Evolutionary conservation across 2,797 vertebrate species (phyloP), one percentile per base, ranked within the genome.

Genomic region (Peromyscus attwateri): DNA sequence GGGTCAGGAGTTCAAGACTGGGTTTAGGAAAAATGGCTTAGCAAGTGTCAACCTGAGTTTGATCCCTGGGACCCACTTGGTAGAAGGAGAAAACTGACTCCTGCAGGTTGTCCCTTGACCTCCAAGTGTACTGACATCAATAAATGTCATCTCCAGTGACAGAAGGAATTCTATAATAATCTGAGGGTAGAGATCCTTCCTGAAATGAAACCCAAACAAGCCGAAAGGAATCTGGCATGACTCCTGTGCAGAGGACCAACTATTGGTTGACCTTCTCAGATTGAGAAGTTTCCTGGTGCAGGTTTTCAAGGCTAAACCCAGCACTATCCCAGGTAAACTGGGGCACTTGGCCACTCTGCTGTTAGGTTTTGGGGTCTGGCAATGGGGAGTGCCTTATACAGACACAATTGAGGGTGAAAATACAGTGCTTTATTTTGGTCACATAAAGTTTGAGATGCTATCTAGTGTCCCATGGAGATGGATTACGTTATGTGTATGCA

Each of bases 281-380:
- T 1, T 16, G 27, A 87, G 49, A 79, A 4, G 25, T 62, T 62
- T 92, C 52, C 66, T 60, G 60, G 52, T 3, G 12, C 25, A 49
- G 43, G 49, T 79, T 95, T 94, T 79, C 46, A 91, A 43, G 64
- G 62, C 62, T 90, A 83, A 94, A n/a, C 55, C 8, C 11, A 93
- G n/a, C 23, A 91, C 91, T n/a, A 12, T 75, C 25, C 64, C 75
- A 55, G 46, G 11, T 13, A 79, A 81, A 55, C 12, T 34, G 70
- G 66, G 83, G 27, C 14, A 31, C 25, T 31, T 87, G 68, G 43
- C 29, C 1, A 57, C 68, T 55, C 68, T 71, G 66, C 55, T 87
- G 31, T 21, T 52, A 70, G 64, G 52, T 23, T 46, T 84, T 60
- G 11, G 79, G 75, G 52, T 12, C 49, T 52, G 85, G 52, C 25